phyloP scores from a whole-genome alignment of 2,797 vertebrate genomes.

The Pempheris klunzingeri region DNA sequence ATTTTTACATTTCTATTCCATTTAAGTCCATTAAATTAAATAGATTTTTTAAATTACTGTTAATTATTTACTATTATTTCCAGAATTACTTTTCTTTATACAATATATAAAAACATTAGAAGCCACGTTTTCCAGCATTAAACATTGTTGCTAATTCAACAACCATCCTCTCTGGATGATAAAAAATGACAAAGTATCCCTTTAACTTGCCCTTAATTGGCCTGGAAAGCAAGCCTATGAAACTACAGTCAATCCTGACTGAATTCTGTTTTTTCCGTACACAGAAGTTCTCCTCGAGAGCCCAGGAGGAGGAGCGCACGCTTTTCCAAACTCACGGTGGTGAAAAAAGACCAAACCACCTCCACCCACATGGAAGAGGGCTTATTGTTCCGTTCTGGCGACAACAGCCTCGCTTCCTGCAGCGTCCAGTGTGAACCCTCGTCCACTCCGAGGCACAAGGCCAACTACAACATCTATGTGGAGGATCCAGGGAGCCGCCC shows the following conservation, averaged over 20 bases:
- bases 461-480: constrained; percentile 93
- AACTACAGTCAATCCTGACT: background rate
- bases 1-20: background rate
- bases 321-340: constrained; percentile 88
- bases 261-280: constrained; percentile 21
- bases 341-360: constrained; percentile 96
- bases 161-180: no score
- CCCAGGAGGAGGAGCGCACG: constrained; percentile 79
- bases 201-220: background rate
- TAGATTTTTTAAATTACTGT: no score
- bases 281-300: constrained; percentile 84
- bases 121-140: no score
- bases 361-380: constrained; percentile 93
- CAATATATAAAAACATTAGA: no score
- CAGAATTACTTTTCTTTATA: no score
- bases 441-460: constrained; percentile 86
- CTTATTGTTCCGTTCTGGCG: constrained; percentile 83
- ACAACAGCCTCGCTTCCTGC: constrained; percentile 82
- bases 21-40: background rate
- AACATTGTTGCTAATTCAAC: no score
- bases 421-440: constrained; percentile 85
- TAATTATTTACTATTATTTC: no score
- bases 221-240: background rate
- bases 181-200: background rate
- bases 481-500: constrained; percentile 87